Base-by-base conservation (phyloP, 2,888 invertebrate genomes). In the Schizotus pectinicornis region DNA sequence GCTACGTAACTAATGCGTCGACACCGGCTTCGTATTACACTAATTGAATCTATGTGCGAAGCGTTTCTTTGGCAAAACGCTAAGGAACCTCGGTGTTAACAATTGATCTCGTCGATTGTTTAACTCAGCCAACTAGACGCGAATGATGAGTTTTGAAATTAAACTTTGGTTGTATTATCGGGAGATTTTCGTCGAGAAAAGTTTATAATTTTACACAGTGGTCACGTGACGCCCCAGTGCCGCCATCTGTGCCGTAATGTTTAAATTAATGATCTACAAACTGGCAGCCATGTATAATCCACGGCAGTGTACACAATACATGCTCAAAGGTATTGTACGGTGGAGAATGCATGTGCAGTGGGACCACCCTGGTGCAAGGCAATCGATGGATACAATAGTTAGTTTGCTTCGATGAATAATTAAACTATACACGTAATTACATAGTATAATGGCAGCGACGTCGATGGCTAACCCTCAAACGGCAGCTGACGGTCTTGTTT, bases 1-100 rank as follows among this genome's bases (percentile, higher is more conserved):
- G 74, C 74, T 70, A 75, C 75, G 74, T 74, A 75, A 74, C 75
- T 76, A 74, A 75, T 77, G 76, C 75, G 70, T 73, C 72, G 67
- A 68, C 68, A 69, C 69, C 71, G 67, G 65, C 69, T 67, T 70
- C 71, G 72, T 72, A 73, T 74, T 74, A 73, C 68, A 72, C 74
- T 74, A 76, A 77, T 77, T 75, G 72, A 75, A 74, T 74, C 69
- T 67, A 70, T 70, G 39, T 48, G 51, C 59, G 52, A 49, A 54
- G 46, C 52, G 31, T 37, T 57, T 57, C 50, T 57, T 50, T 36
- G 42, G 33, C 22, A 31, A 51, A 22, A 5, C 46, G 34, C 9
- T 35, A 32, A 32, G 37, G n/a, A 11, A 9, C 9, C 13, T 34
- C 7, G 35, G 7, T 42, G 48, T 38, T 42, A n/a, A 14, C 9